phyloP scores from a whole-genome alignment of 2,888 invertebrate genomes.

The Drosophila paranaensis region DNA sequence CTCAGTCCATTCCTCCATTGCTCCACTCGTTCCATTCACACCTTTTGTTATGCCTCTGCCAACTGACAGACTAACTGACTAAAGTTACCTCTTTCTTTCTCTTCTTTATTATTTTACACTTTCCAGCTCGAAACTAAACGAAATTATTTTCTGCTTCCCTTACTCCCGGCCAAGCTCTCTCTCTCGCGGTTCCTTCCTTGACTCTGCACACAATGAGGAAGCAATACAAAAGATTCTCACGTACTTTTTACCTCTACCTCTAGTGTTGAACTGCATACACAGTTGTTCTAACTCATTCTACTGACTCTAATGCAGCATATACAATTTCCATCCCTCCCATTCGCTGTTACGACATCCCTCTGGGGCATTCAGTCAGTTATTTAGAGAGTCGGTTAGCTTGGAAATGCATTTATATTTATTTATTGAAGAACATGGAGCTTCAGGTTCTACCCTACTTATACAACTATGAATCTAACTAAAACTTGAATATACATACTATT shows the following conservation, averaged over 20 bases:
- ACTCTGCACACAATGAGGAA: slow-evolving; percentile 68
- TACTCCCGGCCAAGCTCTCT: neutral
- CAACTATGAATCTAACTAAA: no score
- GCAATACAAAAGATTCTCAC: slow-evolving; percentile 80
- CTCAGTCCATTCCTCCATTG: slow-evolving; percentile 29
- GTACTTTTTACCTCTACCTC: slow-evolving; percentile 74
- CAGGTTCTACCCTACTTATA: no score
- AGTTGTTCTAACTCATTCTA: slow-evolving; percentile 27
- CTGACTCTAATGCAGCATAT: slow-evolving; percentile 35
- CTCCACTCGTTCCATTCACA: slow-evolving; percentile 37
- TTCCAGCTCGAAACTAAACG: slow-evolving; percentile 64
- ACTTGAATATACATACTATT: no score
- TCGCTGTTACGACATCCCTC: slow-evolving; percentile 29
- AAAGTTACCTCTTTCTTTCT: slow-evolving; percentile 42
- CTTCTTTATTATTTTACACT: slow-evolving; percentile 62
- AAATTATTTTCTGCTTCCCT: slow-evolving; percentile 44
- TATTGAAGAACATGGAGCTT: neutral
- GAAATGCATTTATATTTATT: neutral
- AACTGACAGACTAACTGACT: slow-evolving; percentile 31
- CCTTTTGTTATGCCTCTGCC: slow-evolving; percentile 35
- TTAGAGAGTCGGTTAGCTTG: slow-evolving; percentile 4
- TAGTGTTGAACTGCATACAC: slow-evolving; percentile 59
- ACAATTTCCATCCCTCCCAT: slow-evolving; percentile 39
- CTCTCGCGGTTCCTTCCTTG: slow-evolving; percentile 39
- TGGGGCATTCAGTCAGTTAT: slow-evolving; percentile 27